phyloP scores from a whole-genome alignment of 2,797 vertebrate genomes.

The Botia almorhae region DNA sequence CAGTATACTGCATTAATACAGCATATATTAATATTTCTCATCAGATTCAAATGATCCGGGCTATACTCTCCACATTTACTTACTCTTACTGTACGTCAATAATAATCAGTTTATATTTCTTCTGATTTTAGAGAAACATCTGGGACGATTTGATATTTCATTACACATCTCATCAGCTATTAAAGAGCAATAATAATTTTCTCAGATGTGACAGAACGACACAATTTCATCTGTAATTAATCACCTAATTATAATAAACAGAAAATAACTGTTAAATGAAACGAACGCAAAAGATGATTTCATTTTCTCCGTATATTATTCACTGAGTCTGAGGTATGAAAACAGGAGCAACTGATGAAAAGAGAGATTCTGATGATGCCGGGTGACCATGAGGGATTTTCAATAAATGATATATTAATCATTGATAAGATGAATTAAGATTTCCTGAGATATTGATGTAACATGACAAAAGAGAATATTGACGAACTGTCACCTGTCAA shows the following conservation, averaged over 20 bases:
- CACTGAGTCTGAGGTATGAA: slow-evolving; percentile 15
- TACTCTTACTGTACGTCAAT: not conserved
- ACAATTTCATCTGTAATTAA: not conserved
- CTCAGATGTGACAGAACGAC: not conserved
- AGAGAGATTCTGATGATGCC: slow-evolving; percentile 8
- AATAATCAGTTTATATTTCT: not conserved
- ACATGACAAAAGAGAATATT: slow-evolving; percentile 54
- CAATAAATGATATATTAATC: slow-evolving; percentile 49
- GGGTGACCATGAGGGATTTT: slow-evolving; percentile 23
- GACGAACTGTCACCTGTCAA: slow-evolving; percentile 59
- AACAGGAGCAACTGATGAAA: slow-evolving; percentile 31
- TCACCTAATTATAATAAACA: not conserved
- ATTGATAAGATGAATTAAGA: slow-evolving; percentile 49
- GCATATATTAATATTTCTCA: no score
- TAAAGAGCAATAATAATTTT: not conserved
- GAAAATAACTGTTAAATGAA: not conserved
- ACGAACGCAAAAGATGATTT: not conserved
- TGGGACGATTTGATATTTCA: not conserved
- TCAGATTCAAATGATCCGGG: no score
- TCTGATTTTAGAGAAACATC: not conserved
- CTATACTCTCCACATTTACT: not conserved
- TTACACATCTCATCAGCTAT: not conserved
- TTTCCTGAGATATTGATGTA: slow-evolving; percentile 28
- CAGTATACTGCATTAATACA: not conserved
- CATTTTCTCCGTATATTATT: not conserved